phyloP scores from a whole-genome alignment of 1,140 invertebrate species.

The Bombus waltoni region DNA sequence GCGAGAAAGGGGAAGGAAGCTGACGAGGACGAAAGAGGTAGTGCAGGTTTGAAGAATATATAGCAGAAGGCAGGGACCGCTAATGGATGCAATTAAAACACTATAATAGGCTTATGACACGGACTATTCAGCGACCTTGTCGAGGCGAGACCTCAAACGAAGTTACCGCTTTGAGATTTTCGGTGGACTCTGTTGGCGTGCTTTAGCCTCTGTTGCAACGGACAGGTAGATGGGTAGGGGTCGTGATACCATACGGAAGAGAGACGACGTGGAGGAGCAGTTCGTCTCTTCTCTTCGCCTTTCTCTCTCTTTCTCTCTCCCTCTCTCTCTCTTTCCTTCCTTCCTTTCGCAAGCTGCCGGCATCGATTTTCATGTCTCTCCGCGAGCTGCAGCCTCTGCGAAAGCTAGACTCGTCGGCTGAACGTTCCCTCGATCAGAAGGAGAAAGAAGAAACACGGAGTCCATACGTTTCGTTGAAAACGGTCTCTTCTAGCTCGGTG shows the following conservation, averaged over 20 bases:
- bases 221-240: neutral
- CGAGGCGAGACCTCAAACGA: conserved; percentile 28
- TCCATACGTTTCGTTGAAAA: conserved; percentile 32
- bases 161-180: conserved; percentile 50
- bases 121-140: neutral
- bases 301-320: conserved; percentile 10
- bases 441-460: conserved; percentile 9
- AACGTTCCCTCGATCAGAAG: neutral
- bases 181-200: conserved; percentile 18
- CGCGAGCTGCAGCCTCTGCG: conserved; percentile 33
- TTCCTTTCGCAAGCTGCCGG: conserved; percentile 28
- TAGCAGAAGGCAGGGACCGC: neutral
- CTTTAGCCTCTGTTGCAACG: conserved; percentile 47
- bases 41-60: neutral
- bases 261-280: conserved; percentile 49
- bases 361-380: conserved; percentile 66
- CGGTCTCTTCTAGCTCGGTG: neutral
- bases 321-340: conserved; percentile 24
- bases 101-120: conserved; percentile 57
- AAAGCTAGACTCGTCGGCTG: neutral
- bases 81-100: conserved; percentile 77
- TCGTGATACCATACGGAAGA: conserved; percentile 13
- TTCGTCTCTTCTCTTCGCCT: conserved; percentile 40
- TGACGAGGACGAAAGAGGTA: conserved; percentile 1
- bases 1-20: too few relatives aligned